Evolutionary conservation across 2,113 vertebrate species (phyloP).

Genomic region (Nymphicus hollandicus): DNA sequence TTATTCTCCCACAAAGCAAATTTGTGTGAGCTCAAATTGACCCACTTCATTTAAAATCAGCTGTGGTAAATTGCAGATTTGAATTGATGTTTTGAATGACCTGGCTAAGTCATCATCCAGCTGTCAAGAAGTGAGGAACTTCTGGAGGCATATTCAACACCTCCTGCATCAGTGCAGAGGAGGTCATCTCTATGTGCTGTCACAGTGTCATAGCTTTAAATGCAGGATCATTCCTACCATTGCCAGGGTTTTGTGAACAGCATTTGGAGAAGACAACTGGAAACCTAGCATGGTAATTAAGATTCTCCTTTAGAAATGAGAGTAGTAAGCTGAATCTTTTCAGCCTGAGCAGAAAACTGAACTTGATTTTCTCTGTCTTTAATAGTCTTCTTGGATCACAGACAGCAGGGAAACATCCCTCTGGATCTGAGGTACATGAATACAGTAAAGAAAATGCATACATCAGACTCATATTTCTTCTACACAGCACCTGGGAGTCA

Average conservation of each 20-base stretch:
- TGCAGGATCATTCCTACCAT: neutral
- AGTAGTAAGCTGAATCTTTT: neutral
- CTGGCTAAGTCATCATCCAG: neutral
- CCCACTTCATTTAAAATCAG: neutral
- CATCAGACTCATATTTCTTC: accelerated
- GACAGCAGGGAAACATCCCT: neutral
- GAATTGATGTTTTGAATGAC: neutral
- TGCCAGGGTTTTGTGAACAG: neutral
- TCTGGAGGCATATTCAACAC: neutral
- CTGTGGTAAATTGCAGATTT: neutral
- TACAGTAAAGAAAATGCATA: neutral
- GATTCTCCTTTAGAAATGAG: neutral
- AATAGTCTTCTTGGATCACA: neutral
- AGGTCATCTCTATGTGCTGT: neutral
- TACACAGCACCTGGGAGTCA: neutral
- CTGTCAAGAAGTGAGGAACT: neutral
- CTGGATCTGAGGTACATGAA: neutral
- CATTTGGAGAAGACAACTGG: neutral
- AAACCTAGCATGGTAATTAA: neutral
- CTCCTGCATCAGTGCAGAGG: neutral
- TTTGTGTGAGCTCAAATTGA: neutral
- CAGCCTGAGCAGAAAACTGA: neutral
- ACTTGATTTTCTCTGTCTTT: neutral
- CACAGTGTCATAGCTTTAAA: neutral
- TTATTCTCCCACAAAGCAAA: neutral